Evolutionary conservation across 2,113 vertebrate genomes (phyloP).

Genomic region (Bubalus kerabau): DNA sequence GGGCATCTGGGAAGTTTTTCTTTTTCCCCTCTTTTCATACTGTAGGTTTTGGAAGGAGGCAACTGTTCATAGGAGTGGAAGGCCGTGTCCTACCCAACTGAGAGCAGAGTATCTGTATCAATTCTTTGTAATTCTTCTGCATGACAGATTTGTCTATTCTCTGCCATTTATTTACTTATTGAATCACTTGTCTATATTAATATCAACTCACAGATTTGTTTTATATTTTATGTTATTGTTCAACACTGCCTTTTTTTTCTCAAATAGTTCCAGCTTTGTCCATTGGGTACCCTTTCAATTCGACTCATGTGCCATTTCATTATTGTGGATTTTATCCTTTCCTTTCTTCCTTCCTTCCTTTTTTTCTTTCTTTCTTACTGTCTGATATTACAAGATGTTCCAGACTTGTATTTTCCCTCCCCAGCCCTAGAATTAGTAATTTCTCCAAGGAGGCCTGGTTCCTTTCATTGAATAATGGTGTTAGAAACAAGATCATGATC

Average conservation of each 20-base stretch:
- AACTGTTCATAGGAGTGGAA: fast-evolving
- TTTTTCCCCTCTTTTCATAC: fast-evolving
- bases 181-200: neutral
- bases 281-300: fast-evolving
- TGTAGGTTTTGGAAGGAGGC: neutral
- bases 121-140: neutral
- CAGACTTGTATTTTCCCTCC: neutral
- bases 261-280: neutral
- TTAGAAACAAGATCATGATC: neutral
- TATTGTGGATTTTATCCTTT: too few species aligned
- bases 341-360: too few species aligned
- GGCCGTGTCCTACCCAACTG: fast-evolving
- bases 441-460: neutral
- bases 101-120: neutral
- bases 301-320: fast-evolving
- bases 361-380: neutral
- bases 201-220: fast-evolving
- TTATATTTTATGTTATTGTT: neutral
- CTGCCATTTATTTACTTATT: neutral
- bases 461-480: neutral
- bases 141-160: neutral
- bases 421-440: neutral
- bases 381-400: neutral
- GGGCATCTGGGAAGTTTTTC: too few species aligned
- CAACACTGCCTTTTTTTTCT: neutral